A percentile compares a stretch with the other conserved stretches of the same genome.
Conservation (phyloP, 2,888 invertebrate genomes). For the Incurvaria masculella region DNA sequence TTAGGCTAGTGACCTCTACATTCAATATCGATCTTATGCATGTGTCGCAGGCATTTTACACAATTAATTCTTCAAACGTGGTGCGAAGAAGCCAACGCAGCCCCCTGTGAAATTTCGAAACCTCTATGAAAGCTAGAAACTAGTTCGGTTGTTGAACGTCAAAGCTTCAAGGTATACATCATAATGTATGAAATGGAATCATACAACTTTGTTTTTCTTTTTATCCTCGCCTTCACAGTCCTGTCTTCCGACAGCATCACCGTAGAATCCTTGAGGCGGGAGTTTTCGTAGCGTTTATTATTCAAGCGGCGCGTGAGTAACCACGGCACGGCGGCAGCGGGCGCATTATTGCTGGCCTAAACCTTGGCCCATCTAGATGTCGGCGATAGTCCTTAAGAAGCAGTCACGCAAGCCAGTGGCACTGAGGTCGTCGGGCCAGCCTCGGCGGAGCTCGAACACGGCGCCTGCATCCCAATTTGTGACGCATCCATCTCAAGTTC, state of each 20-base stretch:
- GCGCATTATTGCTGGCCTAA: neutral
- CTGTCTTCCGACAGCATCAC: neutral
- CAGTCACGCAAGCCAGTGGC: neutral
- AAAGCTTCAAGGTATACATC: too few relatives aligned
- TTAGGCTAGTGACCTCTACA: too few relatives aligned
- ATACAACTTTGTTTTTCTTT: too few relatives aligned
- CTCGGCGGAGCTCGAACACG: neutral
- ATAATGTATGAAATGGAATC: too few relatives aligned
- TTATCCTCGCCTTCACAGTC: neutral
- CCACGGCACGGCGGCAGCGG: too few relatives aligned
- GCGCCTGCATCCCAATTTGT: neutral
- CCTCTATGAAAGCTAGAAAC: too few relatives aligned
- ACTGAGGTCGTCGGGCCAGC: neutral
- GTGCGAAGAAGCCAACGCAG: too few relatives aligned
- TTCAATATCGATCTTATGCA: too few relatives aligned
- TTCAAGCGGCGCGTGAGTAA: neutral
- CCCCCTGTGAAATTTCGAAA: too few relatives aligned
- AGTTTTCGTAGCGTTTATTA: neutral
- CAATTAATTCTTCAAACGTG: too few relatives aligned
- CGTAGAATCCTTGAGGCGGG: neutral
- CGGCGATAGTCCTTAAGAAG: neutral
- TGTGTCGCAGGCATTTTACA: too few relatives aligned
- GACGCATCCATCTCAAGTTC: neutral
- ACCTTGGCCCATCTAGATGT: conserved; percentile 36
- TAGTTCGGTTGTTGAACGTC: too few relatives aligned